Conservation (phyloP, 1,140 invertebrate genomes). For the Myzus persicae region DNA sequence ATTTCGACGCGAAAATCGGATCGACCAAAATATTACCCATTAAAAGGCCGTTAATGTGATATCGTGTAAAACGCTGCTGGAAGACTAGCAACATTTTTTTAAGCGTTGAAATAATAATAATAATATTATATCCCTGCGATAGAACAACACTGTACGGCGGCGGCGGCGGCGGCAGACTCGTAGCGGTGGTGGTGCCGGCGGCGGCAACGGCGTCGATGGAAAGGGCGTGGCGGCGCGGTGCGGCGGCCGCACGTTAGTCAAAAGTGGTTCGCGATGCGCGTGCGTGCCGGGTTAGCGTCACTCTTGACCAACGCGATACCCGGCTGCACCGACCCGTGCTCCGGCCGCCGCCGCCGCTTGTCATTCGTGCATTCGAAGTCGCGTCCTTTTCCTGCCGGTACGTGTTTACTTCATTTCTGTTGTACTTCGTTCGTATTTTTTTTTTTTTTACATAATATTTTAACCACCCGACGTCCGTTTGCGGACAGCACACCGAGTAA, state of each 20-base stretch:
- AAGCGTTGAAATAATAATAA: neutral
- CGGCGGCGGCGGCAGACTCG: neutral
- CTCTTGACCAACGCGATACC: conserved; percentile 58
- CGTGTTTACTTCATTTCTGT: neutral
- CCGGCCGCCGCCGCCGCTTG: conserved; percentile 9
- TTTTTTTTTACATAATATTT: neutral
- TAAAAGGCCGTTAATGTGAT: neutral
- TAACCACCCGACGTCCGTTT: neutral
- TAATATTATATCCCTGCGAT: conserved; percentile 33
- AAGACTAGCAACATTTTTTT: neutral
- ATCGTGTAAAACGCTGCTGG: neutral
- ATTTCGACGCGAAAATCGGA: too few relatives aligned
- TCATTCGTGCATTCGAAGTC: conserved; percentile 57
- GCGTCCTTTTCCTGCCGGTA: conserved; percentile 50
- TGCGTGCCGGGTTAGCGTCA: conserved; percentile 55
- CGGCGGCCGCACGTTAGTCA: conserved; percentile 42
- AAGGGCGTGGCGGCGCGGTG: conserved; percentile 36
- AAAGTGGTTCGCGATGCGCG: neutral
- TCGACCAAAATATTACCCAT: neutral
- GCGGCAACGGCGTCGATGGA: neutral
- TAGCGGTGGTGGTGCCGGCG: neutral
- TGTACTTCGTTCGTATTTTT: neutral
- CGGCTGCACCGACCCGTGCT: conserved; percentile 53
- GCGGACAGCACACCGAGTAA: neutral
- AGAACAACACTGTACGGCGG: conserved; percentile 48